phyloP scores from a whole-genome alignment of 1,140 invertebrate genomes.

The Argopecten irradians region DNA sequence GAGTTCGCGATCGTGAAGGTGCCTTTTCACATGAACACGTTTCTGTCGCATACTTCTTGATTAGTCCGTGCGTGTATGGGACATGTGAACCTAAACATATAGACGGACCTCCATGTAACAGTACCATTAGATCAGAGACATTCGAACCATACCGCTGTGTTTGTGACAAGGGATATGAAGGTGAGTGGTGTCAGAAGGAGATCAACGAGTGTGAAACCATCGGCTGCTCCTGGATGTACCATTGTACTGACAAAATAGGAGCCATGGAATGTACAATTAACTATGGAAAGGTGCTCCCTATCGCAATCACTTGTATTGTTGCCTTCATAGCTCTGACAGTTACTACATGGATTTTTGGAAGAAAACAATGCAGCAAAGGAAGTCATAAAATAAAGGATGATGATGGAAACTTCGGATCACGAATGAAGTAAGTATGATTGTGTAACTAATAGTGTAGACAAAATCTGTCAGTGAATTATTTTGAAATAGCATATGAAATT shows the following conservation, averaged over 20 bases:
- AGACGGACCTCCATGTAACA: background rate
- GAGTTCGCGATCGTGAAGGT: background rate
- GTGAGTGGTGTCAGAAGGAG: background rate
- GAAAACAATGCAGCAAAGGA: background rate
- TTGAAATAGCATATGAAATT: background rate
- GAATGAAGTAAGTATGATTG: background rate
- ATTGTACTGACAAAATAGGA: slow-evolving; percentile 9
- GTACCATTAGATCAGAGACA: background rate
- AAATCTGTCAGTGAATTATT: background rate
- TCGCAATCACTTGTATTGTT: background rate
- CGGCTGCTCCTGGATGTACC: background rate
- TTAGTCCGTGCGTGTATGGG: background rate
- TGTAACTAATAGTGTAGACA: background rate
- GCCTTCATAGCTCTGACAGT: background rate
- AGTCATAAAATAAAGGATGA: background rate
- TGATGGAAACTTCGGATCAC: background rate
- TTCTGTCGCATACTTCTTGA: background rate
- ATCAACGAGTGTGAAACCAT: background rate
- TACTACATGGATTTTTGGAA: background rate
- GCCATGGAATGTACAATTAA: background rate
- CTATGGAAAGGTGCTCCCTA: background rate
- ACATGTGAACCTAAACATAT: background rate
- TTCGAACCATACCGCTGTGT: background rate
- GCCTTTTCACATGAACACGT: background rate
- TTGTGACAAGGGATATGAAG: background rate